phyloP scores from a whole-genome alignment of 2,113 vertebrate species.

The Mesitornis unicolor region DNA sequence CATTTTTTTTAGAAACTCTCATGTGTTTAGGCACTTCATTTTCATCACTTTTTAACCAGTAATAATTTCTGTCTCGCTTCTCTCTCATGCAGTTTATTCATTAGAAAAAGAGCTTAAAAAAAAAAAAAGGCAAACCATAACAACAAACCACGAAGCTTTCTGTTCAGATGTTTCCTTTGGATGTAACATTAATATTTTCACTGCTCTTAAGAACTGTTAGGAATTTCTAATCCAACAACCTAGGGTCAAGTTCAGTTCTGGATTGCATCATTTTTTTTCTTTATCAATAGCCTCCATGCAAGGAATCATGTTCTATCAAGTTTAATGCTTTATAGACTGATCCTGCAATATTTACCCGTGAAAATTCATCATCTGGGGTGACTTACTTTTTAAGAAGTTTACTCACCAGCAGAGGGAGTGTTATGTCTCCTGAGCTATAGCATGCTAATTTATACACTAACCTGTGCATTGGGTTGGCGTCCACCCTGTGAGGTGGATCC shows the following conservation, averaged over 20 bases:
- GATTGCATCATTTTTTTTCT: not conserved
- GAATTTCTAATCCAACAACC: not conserved
- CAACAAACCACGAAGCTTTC: not conserved
- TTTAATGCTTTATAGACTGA: not conserved
- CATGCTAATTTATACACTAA: rapidly evolving
- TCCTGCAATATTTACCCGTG: not conserved
- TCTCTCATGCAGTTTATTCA: not conserved
- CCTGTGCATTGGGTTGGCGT: not conserved
- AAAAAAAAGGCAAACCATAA: not conserved
- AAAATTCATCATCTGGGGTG: not conserved
- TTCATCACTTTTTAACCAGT: not conserved
- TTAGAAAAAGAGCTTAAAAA: not conserved
- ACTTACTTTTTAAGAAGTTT: not conserved
- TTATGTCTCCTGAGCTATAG: not conserved
- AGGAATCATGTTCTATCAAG: not conserved
- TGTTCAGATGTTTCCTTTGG: not conserved
- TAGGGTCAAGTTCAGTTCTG: not conserved
- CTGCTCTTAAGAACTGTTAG: not conserved
- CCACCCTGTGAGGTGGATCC: not conserved
- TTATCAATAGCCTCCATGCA: not conserved
- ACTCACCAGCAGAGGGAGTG: not conserved
- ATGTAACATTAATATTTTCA: not conserved
- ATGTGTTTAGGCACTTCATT: not conserved
- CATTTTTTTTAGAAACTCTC: not conserved
- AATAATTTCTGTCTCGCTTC: not conserved